Base-by-base conservation (phyloP, 2,888 invertebrate genomes). In the Lasioglossum vierecki region DNA sequence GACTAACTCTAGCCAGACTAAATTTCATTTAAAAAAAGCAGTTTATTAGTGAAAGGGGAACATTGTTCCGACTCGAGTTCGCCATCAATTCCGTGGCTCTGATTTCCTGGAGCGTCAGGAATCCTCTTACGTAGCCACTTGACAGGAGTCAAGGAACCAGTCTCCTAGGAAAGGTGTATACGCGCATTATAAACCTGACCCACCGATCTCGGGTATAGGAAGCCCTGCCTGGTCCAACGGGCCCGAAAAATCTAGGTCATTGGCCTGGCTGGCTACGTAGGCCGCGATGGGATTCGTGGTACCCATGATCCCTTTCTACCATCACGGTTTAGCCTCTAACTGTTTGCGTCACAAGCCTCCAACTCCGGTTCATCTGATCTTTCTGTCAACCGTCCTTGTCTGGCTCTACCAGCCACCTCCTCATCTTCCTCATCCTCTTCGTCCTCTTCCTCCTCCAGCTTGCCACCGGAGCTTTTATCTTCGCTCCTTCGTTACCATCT, bases 201-300 rank as follows among this genome's bases (percentile, higher is more conserved):
- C 72, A 78, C 44, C 68, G 82, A 82, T 76, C 82, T 71, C 78
- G 85, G 72, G 83, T 53, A 53, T 76, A 82, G 76, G 86, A 88
- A 89, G 87, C 87, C 90, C 75, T 88, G 84, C 72, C 84, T 83
- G 88, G 84, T 84, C 88, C 86, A 88, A 77, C 87, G 86, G 87
- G 73, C 89, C 91, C 92, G 84, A 94, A 94, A 94, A 93, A 94
- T 94, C 89, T 93, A 88, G 94, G 94, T 94, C 94, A 93, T 90
- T 91, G 92, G 90, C 91, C 91, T 88, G 92, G 86, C 44, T 88
- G 90, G 88, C 88, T 89, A 90, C 88, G 86, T 88, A 88, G 85
- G 83, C 88, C 79, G 71, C 80, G 84, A 81, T 81, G 85, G 87
- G 86, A 80, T 80, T 74, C 79, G 63, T 76, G 79, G 70, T 75